Evolutionary conservation across 2,113 vertebrate genomes (phyloP).

Genomic region (Triplophysa tibetana): DNA sequence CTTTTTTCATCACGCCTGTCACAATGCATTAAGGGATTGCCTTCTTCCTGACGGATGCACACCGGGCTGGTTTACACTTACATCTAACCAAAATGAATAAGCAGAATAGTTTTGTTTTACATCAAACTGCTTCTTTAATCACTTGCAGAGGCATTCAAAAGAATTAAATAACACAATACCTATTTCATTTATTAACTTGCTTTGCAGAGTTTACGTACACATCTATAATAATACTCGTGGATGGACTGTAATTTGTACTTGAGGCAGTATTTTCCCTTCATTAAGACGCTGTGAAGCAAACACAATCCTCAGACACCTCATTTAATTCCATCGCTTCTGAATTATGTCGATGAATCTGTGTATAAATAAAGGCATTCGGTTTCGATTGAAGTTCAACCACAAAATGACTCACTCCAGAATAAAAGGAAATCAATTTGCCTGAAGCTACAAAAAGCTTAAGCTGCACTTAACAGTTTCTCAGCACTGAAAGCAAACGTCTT

Average conservation of each 20-base stretch:
- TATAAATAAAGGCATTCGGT: conserved; percentile 66
- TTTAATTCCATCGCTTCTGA: conserved; percentile 64
- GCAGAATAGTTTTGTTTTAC: too few species aligned
- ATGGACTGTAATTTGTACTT: conserved; percentile 63
- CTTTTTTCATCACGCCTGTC: too few species aligned
- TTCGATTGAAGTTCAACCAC: conserved; percentile 41
- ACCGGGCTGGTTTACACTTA: too few species aligned
- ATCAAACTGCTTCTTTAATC: too few species aligned
- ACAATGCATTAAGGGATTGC: too few species aligned
- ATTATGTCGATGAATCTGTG: conserved; percentile 60
- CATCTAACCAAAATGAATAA: too few species aligned
- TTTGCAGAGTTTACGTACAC: neutral
- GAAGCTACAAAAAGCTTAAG: neutral
- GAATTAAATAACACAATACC: too few species aligned
- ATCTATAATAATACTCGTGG: neutral
- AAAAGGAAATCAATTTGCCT: neutral
- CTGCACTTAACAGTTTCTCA: neutral
- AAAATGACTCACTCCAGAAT: conserved; percentile 26
- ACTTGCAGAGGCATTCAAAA: too few species aligned
- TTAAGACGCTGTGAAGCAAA: conserved; percentile 71
- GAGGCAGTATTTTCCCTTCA: conserved; percentile 67
- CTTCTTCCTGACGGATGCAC: too few species aligned
- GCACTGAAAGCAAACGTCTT: neutral
- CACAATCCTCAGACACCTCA: conserved; percentile 67
- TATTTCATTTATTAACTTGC: neutral